Evolutionary conservation across 2,797 vertebrate genomes (phyloP).

Genomic region (Taeniopygia guttata): DNA sequence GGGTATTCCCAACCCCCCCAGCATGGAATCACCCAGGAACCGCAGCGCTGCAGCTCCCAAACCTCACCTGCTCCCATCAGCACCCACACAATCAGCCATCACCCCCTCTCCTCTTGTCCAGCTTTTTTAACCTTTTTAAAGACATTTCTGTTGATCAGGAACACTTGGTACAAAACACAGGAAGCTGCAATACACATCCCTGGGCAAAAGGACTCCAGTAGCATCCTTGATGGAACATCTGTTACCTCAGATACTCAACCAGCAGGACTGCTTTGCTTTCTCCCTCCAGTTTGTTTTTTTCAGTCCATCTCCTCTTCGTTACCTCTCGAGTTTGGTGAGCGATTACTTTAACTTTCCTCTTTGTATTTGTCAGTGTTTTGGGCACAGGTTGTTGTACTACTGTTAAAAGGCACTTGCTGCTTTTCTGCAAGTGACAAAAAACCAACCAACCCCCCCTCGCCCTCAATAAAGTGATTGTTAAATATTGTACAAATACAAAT

Average conservation of each 20-base stretch:
- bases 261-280: constrained; percentile 75
- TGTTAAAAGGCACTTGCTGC: constrained; percentile 80
- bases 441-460: constrained; percentile 68
- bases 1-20: background rate
- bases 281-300: constrained; percentile 41
- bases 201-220: constrained; percentile 72
- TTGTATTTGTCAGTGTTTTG: constrained; percentile 80
- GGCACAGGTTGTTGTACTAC: constrained; percentile 85
- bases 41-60: background rate
- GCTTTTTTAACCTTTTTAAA: constrained; percentile 56
- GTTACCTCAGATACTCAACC: constrained; percentile 91
- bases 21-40: fast-evolving
- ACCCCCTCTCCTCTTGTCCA: constrained; percentile 22
- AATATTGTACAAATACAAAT: constrained; percentile 93
- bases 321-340: constrained; percentile 81
- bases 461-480: constrained; percentile 87
- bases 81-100: background rate
- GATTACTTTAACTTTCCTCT: constrained; percentile 77
- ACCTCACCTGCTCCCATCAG: background rate
- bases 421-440: constrained; percentile 80
- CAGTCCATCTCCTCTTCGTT: constrained; percentile 77
- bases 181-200: constrained; percentile 64
- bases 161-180: constrained; percentile 73
- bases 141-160: constrained; percentile 63
- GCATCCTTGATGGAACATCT: constrained; percentile 76